A percentile compares a stretch with the other conserved stretches of the same genome.
phyloP scores from a whole-genome alignment of 2,888 invertebrate species.

The Clistopyga incitator region DNA sequence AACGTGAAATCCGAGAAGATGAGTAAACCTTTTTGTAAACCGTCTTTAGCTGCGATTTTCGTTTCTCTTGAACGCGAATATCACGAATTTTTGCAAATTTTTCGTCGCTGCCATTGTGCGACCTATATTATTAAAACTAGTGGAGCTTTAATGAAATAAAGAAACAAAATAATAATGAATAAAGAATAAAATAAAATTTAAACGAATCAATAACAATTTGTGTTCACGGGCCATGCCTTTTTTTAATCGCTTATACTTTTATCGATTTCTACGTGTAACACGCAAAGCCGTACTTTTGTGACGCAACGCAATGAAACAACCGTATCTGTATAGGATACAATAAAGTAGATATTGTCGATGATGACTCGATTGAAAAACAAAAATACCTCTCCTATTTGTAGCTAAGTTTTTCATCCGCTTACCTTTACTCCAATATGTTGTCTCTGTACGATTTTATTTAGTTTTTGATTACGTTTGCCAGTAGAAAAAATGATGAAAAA shows the following conservation, averaged over 20 bases:
- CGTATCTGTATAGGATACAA: conserved; percentile 67
- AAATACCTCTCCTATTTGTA: conserved; percentile 36
- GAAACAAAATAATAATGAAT: neutral
- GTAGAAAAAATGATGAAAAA: neutral
- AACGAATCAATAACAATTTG: conserved; percentile 76
- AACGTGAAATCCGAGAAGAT: conserved; percentile 7
- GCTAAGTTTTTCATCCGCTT: conserved; percentile 33
- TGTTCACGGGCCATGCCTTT: conserved; percentile 72
- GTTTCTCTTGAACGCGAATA: conserved; percentile 34
- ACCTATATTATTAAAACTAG: conserved; percentile 51
- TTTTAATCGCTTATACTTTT: conserved; percentile 69
- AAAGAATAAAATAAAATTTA: conserved; percentile 28
- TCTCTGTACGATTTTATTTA: neutral
- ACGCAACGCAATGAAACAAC: conserved; percentile 65
- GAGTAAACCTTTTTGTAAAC: conserved; percentile 14
- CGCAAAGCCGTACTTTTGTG: conserved; percentile 69
- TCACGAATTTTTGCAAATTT: conserved; percentile 30
- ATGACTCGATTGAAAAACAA: conserved; percentile 26
- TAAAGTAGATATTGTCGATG: conserved; percentile 65
- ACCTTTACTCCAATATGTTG: neutral
- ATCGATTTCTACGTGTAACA: conserved; percentile 68
- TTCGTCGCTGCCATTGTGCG: conserved; percentile 57
- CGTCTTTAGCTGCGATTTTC: conserved; percentile 31
- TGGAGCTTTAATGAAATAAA: conserved; percentile 55
- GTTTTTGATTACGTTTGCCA: neutral